These are phyloP conservation scores for Synanthedon vespiformis DNA, from an alignment of 2,888 invertebrate species.

Conservation along the genomic window DNA sequence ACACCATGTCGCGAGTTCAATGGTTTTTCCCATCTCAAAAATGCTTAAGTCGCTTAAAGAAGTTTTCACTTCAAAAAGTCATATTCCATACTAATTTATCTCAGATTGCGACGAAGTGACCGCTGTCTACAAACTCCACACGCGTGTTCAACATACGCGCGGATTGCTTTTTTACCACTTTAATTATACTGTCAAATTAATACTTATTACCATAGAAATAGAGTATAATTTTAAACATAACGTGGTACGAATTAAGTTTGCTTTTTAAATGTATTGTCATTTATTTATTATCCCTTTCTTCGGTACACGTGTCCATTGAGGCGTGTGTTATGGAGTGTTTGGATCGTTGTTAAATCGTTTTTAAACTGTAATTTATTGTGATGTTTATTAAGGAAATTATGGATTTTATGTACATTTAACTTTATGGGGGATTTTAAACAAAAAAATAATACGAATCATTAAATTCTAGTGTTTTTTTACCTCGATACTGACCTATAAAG, in stretches of 20 bases:
- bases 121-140: slow-evolving; percentile 16
- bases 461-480: no score
- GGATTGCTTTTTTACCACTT: slow-evolving; percentile 2
- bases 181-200: background rate
- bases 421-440: no score
- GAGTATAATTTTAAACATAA: background rate
- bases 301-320: slow-evolving; percentile 15
- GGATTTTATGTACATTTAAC: no score
- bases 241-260: background rate
- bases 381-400: background rate
- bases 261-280: background rate
- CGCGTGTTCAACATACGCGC: slow-evolving; percentile 18
- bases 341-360: slow-evolving; percentile 15
- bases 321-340: slow-evolving; percentile 16
- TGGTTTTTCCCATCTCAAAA: no score
- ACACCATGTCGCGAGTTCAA: no score
- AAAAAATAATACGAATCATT: no score
- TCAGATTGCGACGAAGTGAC: slow-evolving; percentile 19
- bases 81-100: slow-evolving; percentile 17
- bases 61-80: slow-evolving; percentile 3
- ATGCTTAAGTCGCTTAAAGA: no score
- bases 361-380: slow-evolving; percentile 16
- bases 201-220: background rate
- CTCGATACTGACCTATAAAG: no score
- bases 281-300: background rate